A percentile compares a stretch with the other conserved stretches of the same genome.
Conservation (phyloP, 2,888 invertebrate species). For the Hypomecis atomaria region DNA sequence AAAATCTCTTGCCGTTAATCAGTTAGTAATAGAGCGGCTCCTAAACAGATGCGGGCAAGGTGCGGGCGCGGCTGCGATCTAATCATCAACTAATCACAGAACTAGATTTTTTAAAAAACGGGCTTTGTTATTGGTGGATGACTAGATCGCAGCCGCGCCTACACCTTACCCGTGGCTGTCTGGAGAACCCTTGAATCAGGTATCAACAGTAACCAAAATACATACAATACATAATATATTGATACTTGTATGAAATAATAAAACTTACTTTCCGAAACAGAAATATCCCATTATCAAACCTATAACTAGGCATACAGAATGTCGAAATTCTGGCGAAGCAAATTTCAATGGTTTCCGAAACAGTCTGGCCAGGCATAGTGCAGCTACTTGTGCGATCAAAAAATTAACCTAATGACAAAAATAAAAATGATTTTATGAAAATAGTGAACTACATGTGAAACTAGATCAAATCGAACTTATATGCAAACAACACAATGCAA, state of each 20-base stretch:
- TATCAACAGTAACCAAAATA: background rate
- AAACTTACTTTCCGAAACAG: slow-evolving; percentile 93
- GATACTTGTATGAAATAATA: slow-evolving; percentile 27
- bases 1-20: too few relatives aligned
- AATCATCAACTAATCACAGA: too few relatives aligned
- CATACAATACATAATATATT: slow-evolving; percentile 15
- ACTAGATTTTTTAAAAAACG: too few relatives aligned
- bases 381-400: slow-evolving; percentile 91
- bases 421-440: slow-evolving; percentile 57
- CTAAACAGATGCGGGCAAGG: too few relatives aligned
- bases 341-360: slow-evolving; percentile 91
- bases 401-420: slow-evolving; percentile 91
- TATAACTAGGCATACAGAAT: slow-evolving; percentile 90
- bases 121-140: too few relatives aligned
- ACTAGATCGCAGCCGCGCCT: too few relatives aligned
- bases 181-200: too few relatives aligned
- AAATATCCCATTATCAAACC: slow-evolving; percentile 94
- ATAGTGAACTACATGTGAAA: slow-evolving; percentile 50
- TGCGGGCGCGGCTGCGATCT: too few relatives aligned
- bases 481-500: slow-evolving; percentile 36
- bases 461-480: slow-evolving; percentile 27
- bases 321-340: slow-evolving; percentile 88
- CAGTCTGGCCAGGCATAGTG: slow-evolving; percentile 91
- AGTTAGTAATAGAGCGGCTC: too few relatives aligned
- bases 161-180: too few relatives aligned